phyloP scores from a whole-genome alignment of 2,113 vertebrate genomes.

The Rousettus leschenaultii region DNA sequence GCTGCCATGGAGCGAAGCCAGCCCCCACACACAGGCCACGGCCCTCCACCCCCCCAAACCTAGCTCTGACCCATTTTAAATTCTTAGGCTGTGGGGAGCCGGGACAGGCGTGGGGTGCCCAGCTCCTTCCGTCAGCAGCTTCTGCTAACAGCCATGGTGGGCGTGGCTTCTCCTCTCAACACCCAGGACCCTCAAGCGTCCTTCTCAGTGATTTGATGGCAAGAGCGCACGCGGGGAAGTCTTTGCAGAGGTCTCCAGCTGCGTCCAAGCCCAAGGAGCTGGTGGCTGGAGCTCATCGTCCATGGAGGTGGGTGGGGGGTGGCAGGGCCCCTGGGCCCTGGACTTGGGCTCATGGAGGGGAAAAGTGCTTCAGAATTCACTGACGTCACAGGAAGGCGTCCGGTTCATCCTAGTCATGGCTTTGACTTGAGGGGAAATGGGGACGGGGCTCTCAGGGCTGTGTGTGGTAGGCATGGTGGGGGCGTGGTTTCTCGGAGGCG shows the following conservation, averaged over 20 bases:
- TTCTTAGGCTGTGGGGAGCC: neutral
- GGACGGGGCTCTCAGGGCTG: neutral
- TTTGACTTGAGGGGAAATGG: neutral
- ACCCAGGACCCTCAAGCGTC: neutral
- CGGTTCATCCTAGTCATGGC: constrained; percentile 53
- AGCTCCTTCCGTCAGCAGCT: neutral
- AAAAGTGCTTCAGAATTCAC: neutral
- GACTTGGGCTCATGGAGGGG: neutral
- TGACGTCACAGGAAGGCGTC: constrained; percentile 10
- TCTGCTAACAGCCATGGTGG: neutral
- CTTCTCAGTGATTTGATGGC: neutral
- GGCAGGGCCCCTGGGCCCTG: neutral
- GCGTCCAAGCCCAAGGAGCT: neutral
- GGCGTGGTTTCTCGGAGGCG: neutral
- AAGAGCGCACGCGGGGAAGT: neutral
- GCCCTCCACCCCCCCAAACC: neutral
- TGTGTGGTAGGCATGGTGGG: neutral
- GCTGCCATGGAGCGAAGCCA: neutral
- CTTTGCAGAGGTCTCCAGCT: neutral
- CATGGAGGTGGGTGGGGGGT: neutral
- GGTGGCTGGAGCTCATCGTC: neutral
- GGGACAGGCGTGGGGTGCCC: neutral
- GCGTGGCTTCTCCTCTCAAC: neutral
- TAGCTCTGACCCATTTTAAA: neutral
- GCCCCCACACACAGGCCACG: neutral